phyloP scores from a whole-genome alignment of 2,797 vertebrate species.

The Threskiornis aethiopicus region DNA sequence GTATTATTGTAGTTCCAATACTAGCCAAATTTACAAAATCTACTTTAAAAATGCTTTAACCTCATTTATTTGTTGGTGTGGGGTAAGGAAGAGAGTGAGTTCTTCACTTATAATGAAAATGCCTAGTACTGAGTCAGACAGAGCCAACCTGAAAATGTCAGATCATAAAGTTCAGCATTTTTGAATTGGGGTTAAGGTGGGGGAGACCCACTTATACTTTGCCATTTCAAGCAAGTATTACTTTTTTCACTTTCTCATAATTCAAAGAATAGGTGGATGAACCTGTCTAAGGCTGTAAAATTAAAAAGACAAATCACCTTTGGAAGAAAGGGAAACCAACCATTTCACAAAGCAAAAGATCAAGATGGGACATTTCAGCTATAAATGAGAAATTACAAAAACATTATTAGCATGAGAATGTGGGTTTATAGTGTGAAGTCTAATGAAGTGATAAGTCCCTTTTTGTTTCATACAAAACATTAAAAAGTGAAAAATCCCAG shows the following conservation, averaged over 20 bases:
- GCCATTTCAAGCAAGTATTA: conserved; percentile 29
- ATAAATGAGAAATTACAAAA: background rate
- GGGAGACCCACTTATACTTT: background rate
- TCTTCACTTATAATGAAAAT: background rate
- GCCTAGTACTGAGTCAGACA: background rate
- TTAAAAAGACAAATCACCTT: conserved; percentile 3
- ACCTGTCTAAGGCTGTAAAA: conserved; percentile 20
- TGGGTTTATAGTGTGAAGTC: background rate
- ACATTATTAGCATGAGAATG: background rate
- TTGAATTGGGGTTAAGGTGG: conserved; percentile 4
- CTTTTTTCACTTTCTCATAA: background rate
- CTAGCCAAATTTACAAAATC: background rate
- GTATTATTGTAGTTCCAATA: background rate
- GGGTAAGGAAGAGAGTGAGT: background rate
- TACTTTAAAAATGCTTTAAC: background rate
- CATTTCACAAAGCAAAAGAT: background rate
- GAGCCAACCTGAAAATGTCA: conserved; percentile 33
- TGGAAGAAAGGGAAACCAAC: background rate
- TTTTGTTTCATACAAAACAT: background rate
- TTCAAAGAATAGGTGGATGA: conserved; percentile 25
- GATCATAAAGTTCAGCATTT: conserved; percentile 1
- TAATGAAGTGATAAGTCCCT: background rate
- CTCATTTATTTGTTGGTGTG: background rate
- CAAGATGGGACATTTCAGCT: background rate
- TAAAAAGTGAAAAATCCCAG: background rate